phyloP scores from a whole-genome alignment of 2,797 vertebrate species.

The Halcyon badia region DNA sequence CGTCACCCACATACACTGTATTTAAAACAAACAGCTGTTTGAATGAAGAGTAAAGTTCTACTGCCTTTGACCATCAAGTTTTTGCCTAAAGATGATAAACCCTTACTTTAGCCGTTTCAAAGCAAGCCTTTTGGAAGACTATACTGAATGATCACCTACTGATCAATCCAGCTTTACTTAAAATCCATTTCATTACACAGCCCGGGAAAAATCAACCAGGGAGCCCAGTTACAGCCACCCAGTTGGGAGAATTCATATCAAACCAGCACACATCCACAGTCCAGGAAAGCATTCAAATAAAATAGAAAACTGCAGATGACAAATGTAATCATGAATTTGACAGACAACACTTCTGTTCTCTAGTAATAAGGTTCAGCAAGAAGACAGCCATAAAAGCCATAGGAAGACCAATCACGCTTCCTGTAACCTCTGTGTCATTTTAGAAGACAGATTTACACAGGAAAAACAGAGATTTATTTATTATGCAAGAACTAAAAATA shows the following conservation, averaged over 20 bases:
- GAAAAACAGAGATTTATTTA: not conserved
- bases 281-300: not conserved
- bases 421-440: not conserved
- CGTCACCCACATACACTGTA: not conserved
- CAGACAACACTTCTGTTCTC: not conserved
- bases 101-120: not conserved
- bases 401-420: not conserved
- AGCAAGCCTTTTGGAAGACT: not conserved
- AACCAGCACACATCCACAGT: not conserved
- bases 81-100: not conserved
- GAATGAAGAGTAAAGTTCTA: not conserved
- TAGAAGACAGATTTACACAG: not conserved
- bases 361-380: not conserved
- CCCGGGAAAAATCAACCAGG: not conserved
- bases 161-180: not conserved
- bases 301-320: not conserved
- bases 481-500: not conserved
- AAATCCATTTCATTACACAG: not conserved
- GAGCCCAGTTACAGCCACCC: not conserved
- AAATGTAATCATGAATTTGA: not conserved
- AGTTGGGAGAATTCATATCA: not conserved
- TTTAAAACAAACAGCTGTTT: not conserved
- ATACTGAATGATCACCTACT: not conserved
- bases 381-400: not conserved
- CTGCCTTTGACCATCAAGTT: not conserved